Percentiles rank a stretch among this genome's conserved stretches.
These are phyloP conservation scores for Eilema sororculum DNA, from an alignment of 2,888 invertebrate genomes.

Conservation along the genomic window DNA sequence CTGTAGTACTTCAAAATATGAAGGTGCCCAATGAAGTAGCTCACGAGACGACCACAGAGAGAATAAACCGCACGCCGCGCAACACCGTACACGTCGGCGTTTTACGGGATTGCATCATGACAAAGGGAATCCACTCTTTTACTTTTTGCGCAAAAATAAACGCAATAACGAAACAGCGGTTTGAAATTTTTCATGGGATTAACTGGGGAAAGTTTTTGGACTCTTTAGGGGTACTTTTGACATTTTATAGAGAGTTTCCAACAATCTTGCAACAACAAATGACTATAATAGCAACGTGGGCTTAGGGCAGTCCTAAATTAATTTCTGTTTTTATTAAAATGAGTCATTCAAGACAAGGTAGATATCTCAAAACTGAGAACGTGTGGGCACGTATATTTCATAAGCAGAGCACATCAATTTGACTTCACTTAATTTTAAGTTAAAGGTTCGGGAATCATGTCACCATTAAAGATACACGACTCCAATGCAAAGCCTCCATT, in stretches of 20 bases:
- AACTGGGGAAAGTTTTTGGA: conserved; percentile 6
- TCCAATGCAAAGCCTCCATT: no score
- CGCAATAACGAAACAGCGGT: conserved; percentile 27
- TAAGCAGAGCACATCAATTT: no score
- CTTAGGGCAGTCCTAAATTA: neutral
- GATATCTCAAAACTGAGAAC: no score
- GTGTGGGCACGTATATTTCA: no score
- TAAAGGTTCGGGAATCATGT: no score
- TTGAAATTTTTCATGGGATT: conserved; percentile 17
- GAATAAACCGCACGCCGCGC: conserved; percentile 44
- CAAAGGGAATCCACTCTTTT: conserved; percentile 52
- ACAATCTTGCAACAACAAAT: neutral
- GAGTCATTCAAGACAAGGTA: no score
- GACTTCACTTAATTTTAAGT: no score
- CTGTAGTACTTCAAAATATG: conserved; percentile 66
- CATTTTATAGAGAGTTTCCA: neutral
- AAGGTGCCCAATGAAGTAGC: conserved; percentile 67
- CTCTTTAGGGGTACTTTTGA: neutral
- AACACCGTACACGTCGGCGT: conserved; percentile 56
- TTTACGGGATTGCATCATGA: conserved; percentile 75
- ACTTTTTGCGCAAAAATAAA: conserved; percentile 26
- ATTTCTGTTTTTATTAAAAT: no score
- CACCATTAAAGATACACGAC: no score
- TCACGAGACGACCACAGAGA: conserved; percentile 46
- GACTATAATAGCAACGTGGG: neutral